Evolutionary conservation across 1,140 invertebrate species (phyloP).

Genomic region (Drosophila lowei): DNA sequence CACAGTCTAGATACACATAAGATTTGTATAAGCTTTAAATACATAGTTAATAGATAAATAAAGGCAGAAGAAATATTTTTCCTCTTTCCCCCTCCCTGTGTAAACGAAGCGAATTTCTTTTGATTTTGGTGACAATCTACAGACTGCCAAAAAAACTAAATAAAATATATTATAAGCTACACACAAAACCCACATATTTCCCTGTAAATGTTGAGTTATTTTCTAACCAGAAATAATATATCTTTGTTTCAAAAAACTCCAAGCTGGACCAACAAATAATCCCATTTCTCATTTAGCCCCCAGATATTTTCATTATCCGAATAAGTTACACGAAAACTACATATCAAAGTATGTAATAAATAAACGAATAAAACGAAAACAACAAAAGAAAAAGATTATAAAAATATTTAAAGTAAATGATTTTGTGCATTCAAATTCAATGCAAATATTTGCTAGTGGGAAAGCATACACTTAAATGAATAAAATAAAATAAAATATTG

Average conservation of each 20-base stretch:
- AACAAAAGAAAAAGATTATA: slow-evolving; percentile 12
- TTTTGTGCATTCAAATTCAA: slow-evolving; percentile 48
- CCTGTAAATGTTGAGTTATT: not conserved
- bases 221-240: not conserved
- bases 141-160: slow-evolving; percentile 60
- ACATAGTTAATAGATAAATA: slow-evolving; percentile 26
- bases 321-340: slow-evolving; percentile 58
- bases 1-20: slow-evolving; percentile 36
- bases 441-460: slow-evolving; percentile 69
- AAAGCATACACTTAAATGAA: slow-evolving; percentile 74
- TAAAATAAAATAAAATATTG: slow-evolving; percentile 24
- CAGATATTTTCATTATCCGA: slow-evolving; percentile 20
- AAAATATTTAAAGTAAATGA: slow-evolving; percentile 33
- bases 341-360: slow-evolving; percentile 73
- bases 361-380: slow-evolving; percentile 17
- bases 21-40: slow-evolving; percentile 72
- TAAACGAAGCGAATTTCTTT: slow-evolving; percentile 55
- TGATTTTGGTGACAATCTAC: slow-evolving; percentile 73
- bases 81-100: slow-evolving; percentile 10
- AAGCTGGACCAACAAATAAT: slow-evolving; percentile 64
- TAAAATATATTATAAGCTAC: slow-evolving; percentile 27
- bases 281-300: slow-evolving; percentile 3
- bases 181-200: slow-evolving; percentile 20
- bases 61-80: slow-evolving; percentile 12
- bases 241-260: slow-evolving; percentile 13